Percentiles rank a stretch among this genome's conserved stretches.
phyloP scores from a whole-genome alignment of 1,140 invertebrate genomes.

The Berghia stephanieae region DNA sequence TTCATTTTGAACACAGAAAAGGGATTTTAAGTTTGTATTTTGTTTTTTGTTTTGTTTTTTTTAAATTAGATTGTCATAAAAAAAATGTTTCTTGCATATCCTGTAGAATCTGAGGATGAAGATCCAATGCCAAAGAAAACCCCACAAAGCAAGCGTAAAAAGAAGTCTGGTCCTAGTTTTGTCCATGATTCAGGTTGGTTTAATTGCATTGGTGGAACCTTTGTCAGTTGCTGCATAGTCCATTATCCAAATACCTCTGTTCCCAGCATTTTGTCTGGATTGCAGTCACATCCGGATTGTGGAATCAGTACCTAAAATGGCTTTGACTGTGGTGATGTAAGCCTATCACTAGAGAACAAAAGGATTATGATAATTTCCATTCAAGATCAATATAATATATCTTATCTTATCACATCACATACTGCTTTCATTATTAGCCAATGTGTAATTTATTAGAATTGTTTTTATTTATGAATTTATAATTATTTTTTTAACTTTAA shows the following conservation, averaged over 20 bases:
- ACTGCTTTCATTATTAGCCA: not conserved
- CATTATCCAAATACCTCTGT: no score
- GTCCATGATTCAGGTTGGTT: conserved; percentile 50
- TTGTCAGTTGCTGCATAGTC: not conserved
- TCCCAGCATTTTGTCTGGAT: no score
- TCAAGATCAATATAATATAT: not conserved
- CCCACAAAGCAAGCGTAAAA: conserved; percentile 37
- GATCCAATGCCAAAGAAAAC: conserved; percentile 46
- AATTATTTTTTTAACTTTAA: not conserved
- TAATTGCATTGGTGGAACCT: not conserved
- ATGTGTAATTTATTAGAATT: not conserved
- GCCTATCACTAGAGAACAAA: no score
- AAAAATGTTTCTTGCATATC: not conserved
- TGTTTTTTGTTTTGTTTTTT: not conserved
- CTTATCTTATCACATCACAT: not conserved
- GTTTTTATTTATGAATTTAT: not conserved
- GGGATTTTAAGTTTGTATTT: not conserved
- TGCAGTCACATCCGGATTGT: no score
- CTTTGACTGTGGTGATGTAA: not conserved
- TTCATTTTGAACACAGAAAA: not conserved
- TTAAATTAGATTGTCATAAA: conserved; percentile 10
- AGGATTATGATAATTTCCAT: not conserved
- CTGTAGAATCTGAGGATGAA: conserved; percentile 55
- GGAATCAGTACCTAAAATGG: not conserved
- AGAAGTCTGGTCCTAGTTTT: conserved; percentile 39